Conservation (phyloP, 2,113 vertebrate genomes). For the Siniperca knerii region DNA sequence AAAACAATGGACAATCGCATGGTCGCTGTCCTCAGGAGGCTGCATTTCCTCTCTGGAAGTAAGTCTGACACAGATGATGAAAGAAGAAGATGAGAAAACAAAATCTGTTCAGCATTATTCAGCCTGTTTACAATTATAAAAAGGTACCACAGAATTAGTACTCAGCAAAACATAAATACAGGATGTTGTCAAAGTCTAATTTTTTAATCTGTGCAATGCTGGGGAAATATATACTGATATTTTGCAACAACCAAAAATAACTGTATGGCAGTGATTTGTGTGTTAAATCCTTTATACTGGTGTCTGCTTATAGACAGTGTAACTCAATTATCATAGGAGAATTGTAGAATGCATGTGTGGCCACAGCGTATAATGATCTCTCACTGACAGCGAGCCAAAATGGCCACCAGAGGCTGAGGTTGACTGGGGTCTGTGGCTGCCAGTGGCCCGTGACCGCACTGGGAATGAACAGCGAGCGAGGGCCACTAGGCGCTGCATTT, state of each 20-base stretch:
- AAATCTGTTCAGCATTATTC: conserved; percentile 45
- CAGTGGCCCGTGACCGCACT: conserved; percentile 73
- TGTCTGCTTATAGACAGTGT: background rate
- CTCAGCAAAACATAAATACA: conserved; percentile 1
- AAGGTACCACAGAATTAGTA: conserved; percentile 16
- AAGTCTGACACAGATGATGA: conserved; percentile 19
- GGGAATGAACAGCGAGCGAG: conserved; percentile 68
- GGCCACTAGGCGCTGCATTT: conserved; percentile 70
- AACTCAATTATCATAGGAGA: conserved; percentile 35
- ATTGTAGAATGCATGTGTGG: conserved; percentile 12
- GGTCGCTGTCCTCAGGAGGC: conserved; percentile 24
- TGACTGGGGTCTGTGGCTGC: conserved; percentile 72
- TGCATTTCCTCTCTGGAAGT: conserved; percentile 3
- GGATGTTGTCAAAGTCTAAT: background rate
- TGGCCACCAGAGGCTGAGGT: conserved; percentile 70
- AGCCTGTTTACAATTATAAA: conserved; percentile 1
- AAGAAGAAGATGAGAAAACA: conserved; percentile 20
- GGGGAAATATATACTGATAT: conserved; percentile 3
- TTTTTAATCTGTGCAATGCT: background rate
- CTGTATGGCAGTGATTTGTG: conserved; percentile 5
- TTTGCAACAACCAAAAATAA: conserved; percentile 14
- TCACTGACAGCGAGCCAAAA: conserved; percentile 67
- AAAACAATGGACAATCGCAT: conserved; percentile 43
- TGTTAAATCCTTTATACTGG: background rate
- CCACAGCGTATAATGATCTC: conserved; percentile 46